phyloP scores from a whole-genome alignment of 2,797 vertebrate genomes.

The Geotrypetes seraphini region DNA sequence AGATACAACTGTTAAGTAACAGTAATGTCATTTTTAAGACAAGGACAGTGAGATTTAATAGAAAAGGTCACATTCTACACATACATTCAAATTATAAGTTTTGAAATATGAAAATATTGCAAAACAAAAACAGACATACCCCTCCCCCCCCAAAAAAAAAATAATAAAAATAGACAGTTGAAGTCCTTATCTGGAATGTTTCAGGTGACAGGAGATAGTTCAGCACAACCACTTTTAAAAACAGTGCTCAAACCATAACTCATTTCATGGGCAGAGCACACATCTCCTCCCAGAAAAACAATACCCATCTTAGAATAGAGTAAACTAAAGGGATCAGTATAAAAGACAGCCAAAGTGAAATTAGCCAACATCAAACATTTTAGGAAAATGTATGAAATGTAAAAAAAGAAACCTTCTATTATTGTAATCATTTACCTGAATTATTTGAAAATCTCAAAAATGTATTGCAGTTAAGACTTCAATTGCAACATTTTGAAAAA shows the following conservation, averaged over 20 bases:
- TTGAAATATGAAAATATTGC: conserved; percentile 37
- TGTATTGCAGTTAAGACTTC: conserved; percentile 37
- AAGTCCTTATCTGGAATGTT: conserved; percentile 41
- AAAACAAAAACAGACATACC: too few species aligned
- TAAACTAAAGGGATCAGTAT: conserved; percentile 36
- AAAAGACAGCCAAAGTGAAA: conserved; percentile 45
- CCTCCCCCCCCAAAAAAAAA: too few species aligned
- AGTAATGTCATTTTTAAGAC: conserved; percentile 42
- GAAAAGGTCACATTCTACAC: conserved; percentile 36
- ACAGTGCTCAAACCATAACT: conserved; percentile 39
- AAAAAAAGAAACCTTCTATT: conserved; percentile 29
- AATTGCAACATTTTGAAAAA: conserved; percentile 29
- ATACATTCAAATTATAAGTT: conserved; percentile 34
- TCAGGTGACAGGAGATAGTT: conserved; percentile 20
- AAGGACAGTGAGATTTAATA: conserved; percentile 43
- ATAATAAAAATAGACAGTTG: too few species aligned
- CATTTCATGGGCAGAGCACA: conserved; percentile 15
- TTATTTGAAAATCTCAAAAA: conserved; percentile 35
- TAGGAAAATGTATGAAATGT: conserved; percentile 47
- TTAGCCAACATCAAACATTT: conserved; percentile 32
- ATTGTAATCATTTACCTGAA: conserved; percentile 43
- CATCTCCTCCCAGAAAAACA: conserved; percentile 22
- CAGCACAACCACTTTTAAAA: conserved; percentile 23
- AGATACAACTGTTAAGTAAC: conserved; percentile 20
- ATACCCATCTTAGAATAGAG: conserved; percentile 35